A percentile compares a stretch with the other conserved stretches of the same genome.
Conservation (phyloP, 2,888 invertebrate genomes). For the Amphiduros pacificus region DNA sequence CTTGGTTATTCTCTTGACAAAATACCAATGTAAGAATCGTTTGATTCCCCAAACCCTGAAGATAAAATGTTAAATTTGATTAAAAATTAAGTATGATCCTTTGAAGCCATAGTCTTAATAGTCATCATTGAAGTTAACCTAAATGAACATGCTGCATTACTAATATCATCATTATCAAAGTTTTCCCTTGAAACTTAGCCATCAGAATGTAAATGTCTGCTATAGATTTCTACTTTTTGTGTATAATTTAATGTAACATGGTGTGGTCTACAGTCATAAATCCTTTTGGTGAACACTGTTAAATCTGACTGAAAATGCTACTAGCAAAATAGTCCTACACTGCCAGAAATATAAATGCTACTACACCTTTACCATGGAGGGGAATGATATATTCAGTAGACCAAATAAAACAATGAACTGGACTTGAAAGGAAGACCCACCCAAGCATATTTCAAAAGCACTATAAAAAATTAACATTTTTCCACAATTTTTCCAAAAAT, state of each 20-base stretch:
- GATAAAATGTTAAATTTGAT: conserved; percentile 18
- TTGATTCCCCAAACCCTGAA: conserved; percentile 77
- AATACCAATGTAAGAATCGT: conserved; percentile 84
- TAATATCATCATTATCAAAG: no score
- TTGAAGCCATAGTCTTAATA: no score
- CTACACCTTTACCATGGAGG: neutral
- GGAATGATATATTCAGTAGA: neutral
- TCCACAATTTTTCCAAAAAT: neutral
- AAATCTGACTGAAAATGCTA: no score
- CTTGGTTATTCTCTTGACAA: conserved; percentile 50
- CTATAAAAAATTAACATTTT: no score
- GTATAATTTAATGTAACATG: neutral
- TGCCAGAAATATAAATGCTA: no score
- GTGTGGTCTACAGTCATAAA: no score
- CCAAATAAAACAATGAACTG: neutral
- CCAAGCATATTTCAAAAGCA: no score
- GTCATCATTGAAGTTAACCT: no score
- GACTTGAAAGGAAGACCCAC: neutral
- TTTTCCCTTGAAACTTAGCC: no score
- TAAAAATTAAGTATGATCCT: neutral
- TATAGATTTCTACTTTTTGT: neutral
- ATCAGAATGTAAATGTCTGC: neutral
- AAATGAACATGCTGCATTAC: no score
- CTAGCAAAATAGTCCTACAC: no score
- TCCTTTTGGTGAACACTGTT: no score